Percentiles rank a stretch among this genome's conserved stretches.
Conservation (phyloP, 2,113 vertebrate genomes). For the Ceyx cyanopectus region DNA sequence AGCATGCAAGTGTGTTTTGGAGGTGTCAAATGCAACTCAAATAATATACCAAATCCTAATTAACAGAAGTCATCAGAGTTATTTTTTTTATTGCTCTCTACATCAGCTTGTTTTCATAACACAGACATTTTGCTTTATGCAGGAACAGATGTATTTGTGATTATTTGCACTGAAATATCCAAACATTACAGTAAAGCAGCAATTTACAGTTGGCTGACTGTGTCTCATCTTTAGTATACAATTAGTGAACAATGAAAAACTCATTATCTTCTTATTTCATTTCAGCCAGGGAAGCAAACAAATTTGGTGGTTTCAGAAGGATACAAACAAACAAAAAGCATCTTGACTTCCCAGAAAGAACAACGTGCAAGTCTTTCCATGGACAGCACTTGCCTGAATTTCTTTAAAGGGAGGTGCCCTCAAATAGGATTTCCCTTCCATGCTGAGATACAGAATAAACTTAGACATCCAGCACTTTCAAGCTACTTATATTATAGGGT, state of each 20-base stretch:
- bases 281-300: conserved; percentile 71
- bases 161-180: conserved; percentile 75
- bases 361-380: no score
- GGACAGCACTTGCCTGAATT: no score
- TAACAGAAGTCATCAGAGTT: conserved; percentile 50
- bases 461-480: no score
- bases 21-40: conserved; percentile 27
- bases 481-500: no score
- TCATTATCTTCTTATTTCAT: conserved; percentile 77
- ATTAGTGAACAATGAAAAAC: conserved; percentile 79
- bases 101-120: conserved; percentile 77
- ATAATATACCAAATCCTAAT: conserved; percentile 59
- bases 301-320: conserved; percentile 49
- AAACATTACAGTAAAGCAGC: conserved; percentile 73
- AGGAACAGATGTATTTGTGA: conserved; percentile 80
- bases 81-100: conserved; percentile 69
- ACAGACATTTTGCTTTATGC: conserved; percentile 71
- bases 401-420: no score
- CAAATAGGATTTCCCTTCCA: no score
- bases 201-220: conserved; percentile 76
- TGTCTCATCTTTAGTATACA: conserved; percentile 74
- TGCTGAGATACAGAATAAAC: no score
- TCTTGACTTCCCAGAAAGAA: conserved; percentile 50
- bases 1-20: not conserved
- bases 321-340: conserved; percentile 32